Conservation (phyloP, 2,888 invertebrate species). For the Endotricha flammealis region DNA sequence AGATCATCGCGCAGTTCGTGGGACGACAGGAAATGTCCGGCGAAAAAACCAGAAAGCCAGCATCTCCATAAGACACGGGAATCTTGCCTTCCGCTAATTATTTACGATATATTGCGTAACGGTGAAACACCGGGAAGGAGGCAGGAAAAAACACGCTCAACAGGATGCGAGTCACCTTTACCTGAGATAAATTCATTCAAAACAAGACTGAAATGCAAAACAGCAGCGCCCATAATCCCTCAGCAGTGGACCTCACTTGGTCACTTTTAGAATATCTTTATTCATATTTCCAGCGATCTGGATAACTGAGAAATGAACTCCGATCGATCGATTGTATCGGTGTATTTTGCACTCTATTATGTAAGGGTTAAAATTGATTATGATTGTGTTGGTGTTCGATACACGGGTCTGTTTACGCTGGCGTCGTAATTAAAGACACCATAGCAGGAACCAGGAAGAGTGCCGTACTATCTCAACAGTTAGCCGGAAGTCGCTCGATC, state of each 20-base stretch:
- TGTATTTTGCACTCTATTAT: conserved; percentile 46
- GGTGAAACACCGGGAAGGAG: conserved; percentile 77
- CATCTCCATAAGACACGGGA: conserved; percentile 76
- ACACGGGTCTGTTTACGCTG: conserved; percentile 58
- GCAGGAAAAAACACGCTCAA: conserved; percentile 68
- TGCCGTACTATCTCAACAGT: conserved; percentile 77
- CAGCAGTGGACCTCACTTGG: conserved; percentile 36
- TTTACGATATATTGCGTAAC: conserved; percentile 78
- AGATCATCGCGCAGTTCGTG: conserved; percentile 45
- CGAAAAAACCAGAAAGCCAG: conserved; percentile 65
- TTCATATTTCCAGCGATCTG: conserved; percentile 73
- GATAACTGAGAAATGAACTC: conserved; percentile 62
- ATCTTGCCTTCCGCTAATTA: conserved; percentile 78
- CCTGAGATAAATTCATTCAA: conserved; percentile 34
- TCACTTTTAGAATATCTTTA: conserved; percentile 73
- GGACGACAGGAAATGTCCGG: conserved; percentile 59
- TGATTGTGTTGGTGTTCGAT: conserved; percentile 20
- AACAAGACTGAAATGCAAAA: conserved; percentile 37
- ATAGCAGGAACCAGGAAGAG: conserved; percentile 78
- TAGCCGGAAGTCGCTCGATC: conserved; percentile 76
- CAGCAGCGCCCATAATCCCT: conserved; percentile 44
- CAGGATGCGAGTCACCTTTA: conserved; percentile 63
- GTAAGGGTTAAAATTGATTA: conserved; percentile 32
- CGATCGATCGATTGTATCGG: conserved; percentile 39
- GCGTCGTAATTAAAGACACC: conserved; percentile 73